A percentile compares a stretch with the other conserved stretches of the same genome.
phyloP scores from a whole-genome alignment of 64 coral and sea anemone genomes.

The Montipora foliosa region DNA sequence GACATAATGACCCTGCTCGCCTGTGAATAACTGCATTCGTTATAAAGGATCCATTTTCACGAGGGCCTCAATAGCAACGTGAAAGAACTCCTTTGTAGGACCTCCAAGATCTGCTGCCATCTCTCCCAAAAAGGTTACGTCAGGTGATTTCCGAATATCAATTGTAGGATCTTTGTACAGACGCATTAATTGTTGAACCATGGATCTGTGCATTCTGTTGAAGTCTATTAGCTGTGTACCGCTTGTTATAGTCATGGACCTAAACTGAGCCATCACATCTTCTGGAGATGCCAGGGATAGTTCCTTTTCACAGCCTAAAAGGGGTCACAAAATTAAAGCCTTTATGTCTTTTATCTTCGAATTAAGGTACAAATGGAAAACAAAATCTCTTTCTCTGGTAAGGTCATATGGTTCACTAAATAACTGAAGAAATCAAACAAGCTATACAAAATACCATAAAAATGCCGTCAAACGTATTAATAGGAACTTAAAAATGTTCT shows the following conservation, averaged over 20 bases:
- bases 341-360: slow-evolving; percentile 11
- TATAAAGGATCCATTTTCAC: slow-evolving; percentile 56
- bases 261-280: slow-evolving; percentile 10
- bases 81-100: no score
- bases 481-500: slow-evolving; percentile 11
- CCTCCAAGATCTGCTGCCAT: no score
- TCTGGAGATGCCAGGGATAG: background rate
- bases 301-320: slow-evolving; percentile 10
- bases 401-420: slow-evolving; percentile 10
- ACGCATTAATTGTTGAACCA: slow-evolving; percentile 67
- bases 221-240: slow-evolving; percentile 64
- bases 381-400: slow-evolving; percentile 10
- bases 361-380: slow-evolving; percentile 11
- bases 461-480: slow-evolving; percentile 2
- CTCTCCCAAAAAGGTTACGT: slow-evolving; percentile 70
- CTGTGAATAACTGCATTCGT: slow-evolving; percentile 54
- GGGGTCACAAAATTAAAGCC: slow-evolving; percentile 9
- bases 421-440: background rate
- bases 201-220: slow-evolving; percentile 71
- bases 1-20: slow-evolving; percentile 17
- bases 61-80: slow-evolving; percentile 33
- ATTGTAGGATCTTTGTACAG: slow-evolving; percentile 73
- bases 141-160: slow-evolving; percentile 45
- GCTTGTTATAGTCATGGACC: slow-evolving; percentile 17
- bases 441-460: slow-evolving; percentile 2